A percentile compares a stretch with the other conserved stretches of the same genome.
Conservation (phyloP, 2,888 invertebrate genomes). For the Uropetala carovei region DNA sequence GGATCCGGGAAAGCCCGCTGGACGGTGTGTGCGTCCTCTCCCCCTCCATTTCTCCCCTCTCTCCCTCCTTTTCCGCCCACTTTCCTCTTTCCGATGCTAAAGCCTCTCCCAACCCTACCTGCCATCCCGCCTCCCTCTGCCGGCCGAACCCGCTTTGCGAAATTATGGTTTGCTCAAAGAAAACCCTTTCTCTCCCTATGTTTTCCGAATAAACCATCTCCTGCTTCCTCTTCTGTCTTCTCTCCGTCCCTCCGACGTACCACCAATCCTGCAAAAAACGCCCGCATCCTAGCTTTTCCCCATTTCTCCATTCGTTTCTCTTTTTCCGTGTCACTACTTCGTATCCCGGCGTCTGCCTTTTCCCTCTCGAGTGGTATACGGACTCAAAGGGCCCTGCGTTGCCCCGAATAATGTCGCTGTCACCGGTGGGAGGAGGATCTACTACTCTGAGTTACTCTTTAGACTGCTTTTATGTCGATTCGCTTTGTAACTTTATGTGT, state of each 20-base stretch:
- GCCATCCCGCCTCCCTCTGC: not conserved
- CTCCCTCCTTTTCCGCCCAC: slow-evolving; percentile 39
- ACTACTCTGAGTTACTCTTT: no score
- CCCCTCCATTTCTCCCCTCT: not conserved
- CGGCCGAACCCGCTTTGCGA: slow-evolving; percentile 40
- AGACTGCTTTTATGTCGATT: no score
- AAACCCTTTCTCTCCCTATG: not conserved
- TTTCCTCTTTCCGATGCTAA: slow-evolving; percentile 50
- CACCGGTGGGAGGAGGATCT: no score
- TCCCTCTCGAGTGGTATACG: not conserved
- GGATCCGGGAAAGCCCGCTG: slow-evolving; percentile 41
- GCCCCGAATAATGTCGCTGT: no score
- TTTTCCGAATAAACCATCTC: not conserved
- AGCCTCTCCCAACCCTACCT: not conserved
- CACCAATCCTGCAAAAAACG: slow-evolving; percentile 15
- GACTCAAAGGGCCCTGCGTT: not conserved
- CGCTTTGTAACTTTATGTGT: no score
- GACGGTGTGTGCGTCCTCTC: not conserved
- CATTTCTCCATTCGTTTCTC: not conserved
- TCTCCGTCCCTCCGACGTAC: not conserved
- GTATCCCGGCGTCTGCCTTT: not conserved
- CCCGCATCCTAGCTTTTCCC: no score
- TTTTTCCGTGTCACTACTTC: not conserved
- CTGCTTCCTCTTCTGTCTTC: not conserved
- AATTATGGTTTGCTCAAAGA: slow-evolving; percentile 62